Conservation (phyloP, 2,113 vertebrate species). For the Neogobius melanostomus region DNA sequence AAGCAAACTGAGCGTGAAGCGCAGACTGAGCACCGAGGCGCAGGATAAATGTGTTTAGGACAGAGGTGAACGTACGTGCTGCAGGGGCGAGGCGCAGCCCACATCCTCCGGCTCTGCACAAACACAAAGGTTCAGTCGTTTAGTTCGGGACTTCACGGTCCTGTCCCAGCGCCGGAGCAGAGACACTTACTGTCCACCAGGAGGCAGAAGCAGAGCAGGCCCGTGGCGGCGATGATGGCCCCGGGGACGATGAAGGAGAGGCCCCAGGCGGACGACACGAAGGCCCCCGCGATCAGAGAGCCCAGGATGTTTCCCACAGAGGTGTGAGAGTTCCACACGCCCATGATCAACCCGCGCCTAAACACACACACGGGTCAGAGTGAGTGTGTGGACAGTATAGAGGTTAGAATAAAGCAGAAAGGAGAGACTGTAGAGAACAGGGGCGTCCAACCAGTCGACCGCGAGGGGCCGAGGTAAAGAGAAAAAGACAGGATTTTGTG, state of each 20-base stretch:
- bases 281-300: slow-evolving; percentile 89
- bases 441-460: no score
- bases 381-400: no score
- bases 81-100: slow-evolving; percentile 84
- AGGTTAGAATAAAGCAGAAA: no score
- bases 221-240: slow-evolving; percentile 81
- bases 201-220: slow-evolving; percentile 91
- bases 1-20: slow-evolving; percentile 23
- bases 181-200: slow-evolving; percentile 90
- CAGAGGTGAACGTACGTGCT: slow-evolving; percentile 79
- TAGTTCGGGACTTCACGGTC: no score
- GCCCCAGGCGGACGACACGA: slow-evolving; percentile 88
- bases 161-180: no score
- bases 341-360: slow-evolving; percentile 97
- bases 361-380: not conserved
- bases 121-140: not conserved
- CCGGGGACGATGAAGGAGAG: slow-evolving; percentile 93
- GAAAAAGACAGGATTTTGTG: no score
- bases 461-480: no score
- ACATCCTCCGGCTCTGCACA: slow-evolving; percentile 90
- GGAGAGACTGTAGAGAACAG: no score
- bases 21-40: slow-evolving; percentile 4
- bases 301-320: slow-evolving; percentile 97
- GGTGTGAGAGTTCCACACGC: slow-evolving; percentile 97
- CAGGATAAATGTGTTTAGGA: not conserved